Percentiles rank a stretch among this genome's conserved stretches.
Conservation (phyloP, 2,888 invertebrate genomes). For the Athalia rosae region DNA sequence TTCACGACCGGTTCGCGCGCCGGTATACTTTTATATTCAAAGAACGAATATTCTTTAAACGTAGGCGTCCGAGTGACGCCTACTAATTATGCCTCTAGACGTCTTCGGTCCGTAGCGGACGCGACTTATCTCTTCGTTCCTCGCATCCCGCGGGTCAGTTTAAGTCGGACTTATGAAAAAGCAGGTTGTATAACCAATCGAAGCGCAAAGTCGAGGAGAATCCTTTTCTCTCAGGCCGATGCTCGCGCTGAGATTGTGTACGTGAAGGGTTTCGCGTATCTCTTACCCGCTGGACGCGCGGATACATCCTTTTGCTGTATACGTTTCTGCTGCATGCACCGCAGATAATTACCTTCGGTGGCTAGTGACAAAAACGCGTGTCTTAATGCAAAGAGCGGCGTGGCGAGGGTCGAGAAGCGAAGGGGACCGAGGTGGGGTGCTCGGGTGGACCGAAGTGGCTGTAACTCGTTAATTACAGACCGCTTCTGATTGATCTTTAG, state of each 20-base stretch:
- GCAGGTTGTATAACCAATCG: constrained; percentile 68
- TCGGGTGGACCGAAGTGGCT: constrained; percentile 53
- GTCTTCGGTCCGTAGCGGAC: constrained; percentile 59
- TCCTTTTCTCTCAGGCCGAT: constrained; percentile 35
- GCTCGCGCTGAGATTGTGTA: too few relatives aligned
- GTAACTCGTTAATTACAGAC: constrained; percentile 73
- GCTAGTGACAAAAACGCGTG: constrained; percentile 71
- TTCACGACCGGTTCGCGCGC: constrained; percentile 37
- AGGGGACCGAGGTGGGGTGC: constrained; percentile 47
- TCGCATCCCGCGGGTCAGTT: constrained; percentile 41
- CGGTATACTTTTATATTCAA: constrained; percentile 38
- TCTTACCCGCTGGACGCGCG: constrained; percentile 12
- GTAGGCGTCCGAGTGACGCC: constrained; percentile 62
- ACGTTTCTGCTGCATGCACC: constrained; percentile 58
- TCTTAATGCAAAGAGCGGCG: constrained; percentile 69
- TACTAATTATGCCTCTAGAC: constrained; percentile 72
- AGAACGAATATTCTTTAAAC: constrained; percentile 34
- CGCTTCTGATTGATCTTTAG: constrained; percentile 72
- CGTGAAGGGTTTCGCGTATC: constrained; percentile 16
- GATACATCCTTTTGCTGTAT: constrained; percentile 48
- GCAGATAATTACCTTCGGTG: constrained; percentile 65
- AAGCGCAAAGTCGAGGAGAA: constrained; percentile 56
- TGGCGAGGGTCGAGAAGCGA: constrained; percentile 51
- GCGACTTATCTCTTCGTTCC: constrained; percentile 46
- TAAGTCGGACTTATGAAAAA: constrained; percentile 65